phyloP scores from a whole-genome alignment of 1,140 invertebrate species.

The Musca domestica region DNA sequence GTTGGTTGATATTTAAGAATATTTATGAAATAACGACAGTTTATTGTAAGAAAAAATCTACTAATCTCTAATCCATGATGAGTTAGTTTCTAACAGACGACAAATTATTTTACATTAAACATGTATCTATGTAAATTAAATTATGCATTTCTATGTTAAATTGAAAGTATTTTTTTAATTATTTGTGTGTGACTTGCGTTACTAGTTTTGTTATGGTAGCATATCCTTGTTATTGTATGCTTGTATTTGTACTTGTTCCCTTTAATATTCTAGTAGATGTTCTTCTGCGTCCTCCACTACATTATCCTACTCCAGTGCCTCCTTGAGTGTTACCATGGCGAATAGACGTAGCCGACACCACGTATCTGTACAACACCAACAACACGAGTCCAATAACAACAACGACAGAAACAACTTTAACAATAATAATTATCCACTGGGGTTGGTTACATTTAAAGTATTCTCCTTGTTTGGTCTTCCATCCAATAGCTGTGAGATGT shows the following conservation, averaged over 20 bases:
- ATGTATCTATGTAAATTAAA: neutral
- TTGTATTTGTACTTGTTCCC: neutral
- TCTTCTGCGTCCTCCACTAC: constrained; percentile 13
- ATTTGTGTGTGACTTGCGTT: neutral
- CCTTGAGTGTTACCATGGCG: neutral
- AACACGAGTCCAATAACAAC: neutral
- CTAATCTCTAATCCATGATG: no score
- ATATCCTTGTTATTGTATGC: neutral
- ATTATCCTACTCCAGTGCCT: constrained; percentile 10
- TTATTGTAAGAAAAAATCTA: no score
- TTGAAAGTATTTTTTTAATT: neutral
- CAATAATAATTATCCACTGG: no score
- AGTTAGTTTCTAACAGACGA: no score
- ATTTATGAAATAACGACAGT: no score
- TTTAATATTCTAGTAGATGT: constrained; percentile 9
- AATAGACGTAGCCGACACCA: constrained; percentile 3
- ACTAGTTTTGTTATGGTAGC: no score
- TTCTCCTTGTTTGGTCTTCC: no score
- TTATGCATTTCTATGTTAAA: neutral
- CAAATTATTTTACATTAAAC: no score
- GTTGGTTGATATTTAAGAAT: no score
- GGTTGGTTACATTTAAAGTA: no score
- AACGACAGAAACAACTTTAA: neutral
- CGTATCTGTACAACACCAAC: constrained; percentile 3
- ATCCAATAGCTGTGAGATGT: no score